A percentile compares a stretch with the other conserved stretches of the same genome.
Evolutionary conservation across 2,797 vertebrate species (phyloP).

Genomic region (Danio albolineatus): DNA sequence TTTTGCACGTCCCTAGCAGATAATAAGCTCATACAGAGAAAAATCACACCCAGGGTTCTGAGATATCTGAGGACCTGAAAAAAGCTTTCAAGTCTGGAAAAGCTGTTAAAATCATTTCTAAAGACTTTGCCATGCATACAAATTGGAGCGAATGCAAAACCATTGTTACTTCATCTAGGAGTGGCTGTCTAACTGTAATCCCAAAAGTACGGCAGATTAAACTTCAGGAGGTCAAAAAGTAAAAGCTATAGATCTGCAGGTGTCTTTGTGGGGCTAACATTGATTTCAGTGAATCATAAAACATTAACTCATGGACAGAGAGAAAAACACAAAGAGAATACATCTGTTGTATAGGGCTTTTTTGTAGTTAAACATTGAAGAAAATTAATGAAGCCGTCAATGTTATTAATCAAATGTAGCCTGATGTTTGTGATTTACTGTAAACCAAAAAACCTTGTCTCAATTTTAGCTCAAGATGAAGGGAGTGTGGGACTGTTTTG

Average conservation of each 20-base stretch:
- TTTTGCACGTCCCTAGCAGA: not conserved
- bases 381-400: not conserved
- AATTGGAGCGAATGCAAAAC: not conserved
- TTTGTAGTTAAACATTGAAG: not conserved
- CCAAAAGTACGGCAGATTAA: not conserved
- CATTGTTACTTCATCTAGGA: constrained; percentile 23
- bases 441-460: not conserved
- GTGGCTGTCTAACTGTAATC: constrained; percentile 25
- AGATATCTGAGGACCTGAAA: not conserved
- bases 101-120: constrained; percentile 8
- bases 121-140: constrained; percentile 13
- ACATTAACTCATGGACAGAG: not conserved
- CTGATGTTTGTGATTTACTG: not conserved
- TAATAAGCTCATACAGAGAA: not conserved
- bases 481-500: no score
- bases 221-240: constrained; percentile 8
- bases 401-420: not conserved
- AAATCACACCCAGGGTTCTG: not conserved
- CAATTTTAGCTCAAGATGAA: not conserved
- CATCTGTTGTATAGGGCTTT: not conserved
- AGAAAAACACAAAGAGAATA: not conserved
- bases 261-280: not conserved
- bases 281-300: not conserved
- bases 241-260: not conserved
- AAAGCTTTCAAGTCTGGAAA: not conserved